A percentile compares a stretch with the other conserved stretches of the same genome.
Conservation (phyloP, 2,113 vertebrate genomes). For the Spermophilus dauricus region DNA sequence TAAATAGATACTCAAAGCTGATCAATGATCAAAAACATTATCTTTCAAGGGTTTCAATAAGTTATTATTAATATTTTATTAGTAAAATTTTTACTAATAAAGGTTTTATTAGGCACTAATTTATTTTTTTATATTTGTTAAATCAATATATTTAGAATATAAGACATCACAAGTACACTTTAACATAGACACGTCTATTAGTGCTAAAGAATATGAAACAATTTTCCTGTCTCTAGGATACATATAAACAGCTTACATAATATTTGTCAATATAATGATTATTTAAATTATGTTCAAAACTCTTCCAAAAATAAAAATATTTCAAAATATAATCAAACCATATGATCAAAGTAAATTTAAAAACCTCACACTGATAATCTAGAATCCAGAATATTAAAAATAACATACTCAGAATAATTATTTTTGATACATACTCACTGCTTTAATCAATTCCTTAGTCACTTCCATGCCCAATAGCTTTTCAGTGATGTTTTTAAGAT, state of each 20-base stretch:
- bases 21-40: not conserved
- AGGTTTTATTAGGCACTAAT: not conserved
- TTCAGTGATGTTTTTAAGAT: not conserved
- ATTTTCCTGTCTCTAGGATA: not conserved
- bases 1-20: not conserved
- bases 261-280: not conserved
- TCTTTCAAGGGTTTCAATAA: not conserved
- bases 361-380: not conserved
- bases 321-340: not conserved
- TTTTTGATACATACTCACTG: not conserved
- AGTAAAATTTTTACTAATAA: not conserved
- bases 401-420: not conserved
- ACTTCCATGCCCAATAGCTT: not conserved
- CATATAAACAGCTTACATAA: not conserved
- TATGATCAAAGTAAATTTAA: not conserved
- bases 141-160: not conserved
- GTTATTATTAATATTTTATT: not conserved
- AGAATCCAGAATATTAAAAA: constrained; percentile 15
- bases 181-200: not conserved
- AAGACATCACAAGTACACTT: not conserved
- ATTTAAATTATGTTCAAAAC: not conserved
- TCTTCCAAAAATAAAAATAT: not conserved
- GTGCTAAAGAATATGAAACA: not conserved
- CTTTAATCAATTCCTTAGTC: not conserved
- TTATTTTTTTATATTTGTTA: not conserved